phyloP scores from a whole-genome alignment of 2,888 invertebrate species.

The Acanthosepion esculentum region DNA sequence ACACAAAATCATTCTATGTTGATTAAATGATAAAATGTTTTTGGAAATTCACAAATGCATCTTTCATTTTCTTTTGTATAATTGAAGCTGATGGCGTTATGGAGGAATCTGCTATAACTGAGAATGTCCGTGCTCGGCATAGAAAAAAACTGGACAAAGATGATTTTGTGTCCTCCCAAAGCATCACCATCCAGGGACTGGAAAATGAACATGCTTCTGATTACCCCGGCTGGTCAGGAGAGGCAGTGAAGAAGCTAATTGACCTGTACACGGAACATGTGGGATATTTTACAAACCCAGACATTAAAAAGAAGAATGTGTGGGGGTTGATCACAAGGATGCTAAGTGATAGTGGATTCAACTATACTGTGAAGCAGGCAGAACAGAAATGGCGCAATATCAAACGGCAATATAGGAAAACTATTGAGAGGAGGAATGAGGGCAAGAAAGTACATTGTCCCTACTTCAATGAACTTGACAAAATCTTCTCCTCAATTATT shows the following conservation, averaged over 20 bases:
- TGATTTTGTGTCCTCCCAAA: neutral
- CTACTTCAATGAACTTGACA: neutral
- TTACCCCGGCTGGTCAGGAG: neutral
- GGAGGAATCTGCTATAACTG: neutral
- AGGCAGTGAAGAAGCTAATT: neutral
- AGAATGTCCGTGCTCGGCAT: neutral
- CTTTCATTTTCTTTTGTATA: neutral
- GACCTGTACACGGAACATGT: neutral
- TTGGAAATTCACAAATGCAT: neutral
- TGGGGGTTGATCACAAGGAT: neutral
- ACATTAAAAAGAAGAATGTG: constrained; percentile 18
- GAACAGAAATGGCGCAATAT: neutral
- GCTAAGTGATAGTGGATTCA: constrained; percentile 33
- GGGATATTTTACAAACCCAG: neutral
- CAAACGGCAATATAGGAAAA: neutral
- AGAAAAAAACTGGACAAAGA: neutral
- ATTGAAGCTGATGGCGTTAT: neutral
- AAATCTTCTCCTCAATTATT: neutral
- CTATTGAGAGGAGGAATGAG: neutral
- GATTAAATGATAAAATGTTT: too few species aligned
- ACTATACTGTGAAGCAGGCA: neutral
- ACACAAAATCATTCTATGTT: too few species aligned
- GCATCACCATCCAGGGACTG: neutral
- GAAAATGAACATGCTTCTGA: neutral
- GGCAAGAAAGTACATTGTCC: neutral